Evolutionary conservation across 2,113 vertebrate species (phyloP).

Genomic region (Stictonetta naevosa): DNA sequence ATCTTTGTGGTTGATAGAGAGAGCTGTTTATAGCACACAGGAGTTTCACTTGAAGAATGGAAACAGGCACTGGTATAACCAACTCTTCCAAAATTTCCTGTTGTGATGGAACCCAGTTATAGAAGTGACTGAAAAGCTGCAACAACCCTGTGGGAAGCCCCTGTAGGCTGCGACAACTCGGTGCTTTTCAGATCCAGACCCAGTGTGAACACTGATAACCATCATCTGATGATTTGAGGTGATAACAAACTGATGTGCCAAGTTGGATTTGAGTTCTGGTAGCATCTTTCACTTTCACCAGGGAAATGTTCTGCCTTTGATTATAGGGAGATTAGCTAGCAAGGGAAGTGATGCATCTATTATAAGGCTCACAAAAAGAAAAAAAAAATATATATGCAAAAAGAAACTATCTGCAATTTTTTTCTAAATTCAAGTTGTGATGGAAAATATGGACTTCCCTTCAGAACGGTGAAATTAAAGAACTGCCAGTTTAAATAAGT

Average conservation of each 20-base stretch:
- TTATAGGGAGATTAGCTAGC: neutral
- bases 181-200: neutral
- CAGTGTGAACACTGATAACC: neutral
- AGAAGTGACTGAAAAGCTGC: neutral
- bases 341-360: neutral
- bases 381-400: neutral
- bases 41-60: conserved; percentile 34
- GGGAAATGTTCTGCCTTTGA: neutral
- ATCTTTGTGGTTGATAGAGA: neutral
- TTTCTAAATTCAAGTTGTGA: neutral
- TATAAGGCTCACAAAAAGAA: neutral
- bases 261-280: neutral
- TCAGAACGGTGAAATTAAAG: neutral
- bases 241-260: neutral
- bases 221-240: neutral
- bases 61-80: neutral
- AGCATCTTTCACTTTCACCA: neutral
- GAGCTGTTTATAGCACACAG: neutral
- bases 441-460: neutral
- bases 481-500: neutral
- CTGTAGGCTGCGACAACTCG: neutral
- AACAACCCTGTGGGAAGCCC: neutral
- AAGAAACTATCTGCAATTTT: neutral
- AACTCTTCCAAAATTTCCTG: neutral
- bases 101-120: neutral